Percentiles rank a stretch among this genome's conserved stretches.
These are phyloP conservation scores for Euschistus heros DNA, from an alignment of 1,140 invertebrate genomes.

Conservation along the genomic window DNA sequence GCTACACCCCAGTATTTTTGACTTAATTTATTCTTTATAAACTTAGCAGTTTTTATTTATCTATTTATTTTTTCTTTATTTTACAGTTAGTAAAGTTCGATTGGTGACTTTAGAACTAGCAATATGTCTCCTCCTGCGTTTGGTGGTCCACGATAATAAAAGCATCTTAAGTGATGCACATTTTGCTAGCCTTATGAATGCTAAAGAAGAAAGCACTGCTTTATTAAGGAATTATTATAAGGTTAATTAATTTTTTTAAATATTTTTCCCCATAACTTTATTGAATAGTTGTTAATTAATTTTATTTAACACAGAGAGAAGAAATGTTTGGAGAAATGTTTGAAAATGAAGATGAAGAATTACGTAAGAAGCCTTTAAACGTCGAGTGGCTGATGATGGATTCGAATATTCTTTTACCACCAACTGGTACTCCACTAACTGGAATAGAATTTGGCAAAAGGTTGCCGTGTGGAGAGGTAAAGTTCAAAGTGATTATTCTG, in stretches of 20 bases:
- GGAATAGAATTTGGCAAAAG: conserved; percentile 91
- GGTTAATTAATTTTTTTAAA: conserved; percentile 35
- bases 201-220: conserved; percentile 74
- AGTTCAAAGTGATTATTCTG: not conserved
- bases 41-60: not conserved
- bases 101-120: conserved; percentile 85
- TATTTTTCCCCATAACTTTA: not conserved
- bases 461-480: conserved; percentile 87
- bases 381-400: conserved; percentile 93
- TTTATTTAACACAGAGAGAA: conserved; percentile 58
- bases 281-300: not conserved
- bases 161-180: conserved; percentile 51
- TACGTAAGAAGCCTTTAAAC: conserved; percentile 76
- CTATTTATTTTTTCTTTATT: not conserved
- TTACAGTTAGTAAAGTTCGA: conserved; percentile 63
- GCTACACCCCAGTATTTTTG: too few species aligned
- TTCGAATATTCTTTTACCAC: conserved; percentile 88
- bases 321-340: conserved; percentile 99
- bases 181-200: conserved; percentile 58
- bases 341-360: conserved; percentile 92
- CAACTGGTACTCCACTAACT: conserved; percentile 92
- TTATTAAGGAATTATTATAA: conserved; percentile 88
- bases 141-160: conserved; percentile 41
- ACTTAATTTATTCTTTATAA: not conserved
- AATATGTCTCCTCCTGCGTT: conserved; percentile 59